phyloP scores from a whole-genome alignment of 2,113 vertebrate genomes.

The Otolemur garnettii region DNA sequence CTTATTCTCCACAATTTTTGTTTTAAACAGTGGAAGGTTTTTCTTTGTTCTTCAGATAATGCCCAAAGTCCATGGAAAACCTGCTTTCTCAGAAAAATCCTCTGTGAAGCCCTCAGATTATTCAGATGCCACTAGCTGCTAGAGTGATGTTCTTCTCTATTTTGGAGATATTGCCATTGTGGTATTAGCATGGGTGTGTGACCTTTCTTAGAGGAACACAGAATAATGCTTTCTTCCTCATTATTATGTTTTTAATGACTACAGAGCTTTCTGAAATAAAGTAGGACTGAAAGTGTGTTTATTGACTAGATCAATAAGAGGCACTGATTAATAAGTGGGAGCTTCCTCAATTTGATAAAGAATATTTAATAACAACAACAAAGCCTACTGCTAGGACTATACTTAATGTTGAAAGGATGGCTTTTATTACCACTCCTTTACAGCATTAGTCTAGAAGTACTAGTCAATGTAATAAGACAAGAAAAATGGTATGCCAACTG shows the following conservation, averaged over 20 bases:
- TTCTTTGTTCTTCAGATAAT: background rate
- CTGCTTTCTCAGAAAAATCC: background rate
- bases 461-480: background rate
- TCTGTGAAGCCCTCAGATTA: background rate
- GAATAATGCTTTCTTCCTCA: background rate
- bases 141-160: background rate
- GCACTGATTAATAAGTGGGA: background rate
- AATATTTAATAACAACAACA: background rate
- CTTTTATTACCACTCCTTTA: background rate
- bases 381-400: background rate
- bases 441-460: background rate
- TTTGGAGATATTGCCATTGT: background rate
- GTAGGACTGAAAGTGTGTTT: background rate
- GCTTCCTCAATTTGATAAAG: background rate
- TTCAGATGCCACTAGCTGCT: background rate
- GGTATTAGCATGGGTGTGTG: background rate
- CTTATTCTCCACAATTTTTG: background rate
- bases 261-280: background rate
- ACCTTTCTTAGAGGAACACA: background rate
- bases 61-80: background rate
- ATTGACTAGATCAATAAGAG: background rate
- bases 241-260: background rate
- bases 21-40: background rate
- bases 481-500: background rate
- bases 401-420: background rate